Conservation (phyloP, 2,113 vertebrate genomes). For the Seriola aureovittata region DNA sequence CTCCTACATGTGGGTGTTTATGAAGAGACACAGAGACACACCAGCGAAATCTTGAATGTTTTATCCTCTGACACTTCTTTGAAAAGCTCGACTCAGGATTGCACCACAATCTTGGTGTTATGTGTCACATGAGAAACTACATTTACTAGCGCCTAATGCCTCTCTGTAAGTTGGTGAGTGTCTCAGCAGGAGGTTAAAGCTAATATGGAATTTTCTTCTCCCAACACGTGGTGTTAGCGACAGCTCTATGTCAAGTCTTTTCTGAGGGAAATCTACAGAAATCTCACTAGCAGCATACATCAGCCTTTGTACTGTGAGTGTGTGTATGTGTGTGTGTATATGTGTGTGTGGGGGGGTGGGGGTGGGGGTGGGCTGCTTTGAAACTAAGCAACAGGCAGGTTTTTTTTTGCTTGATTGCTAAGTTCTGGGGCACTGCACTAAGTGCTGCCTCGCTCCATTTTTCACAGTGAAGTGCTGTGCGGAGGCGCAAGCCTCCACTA, state of each 20-base stretch:
- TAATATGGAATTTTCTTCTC: constrained; percentile 53
- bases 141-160: constrained; percentile 29
- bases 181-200: constrained; percentile 48
- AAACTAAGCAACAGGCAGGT: constrained; percentile 70
- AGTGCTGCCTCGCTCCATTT: constrained; percentile 68
- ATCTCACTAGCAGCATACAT: constrained; percentile 30
- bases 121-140: constrained; percentile 12
- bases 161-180: constrained; percentile 20
- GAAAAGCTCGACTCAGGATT: constrained; percentile 41
- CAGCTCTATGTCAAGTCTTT: constrained; percentile 37
- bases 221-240: constrained; percentile 10
- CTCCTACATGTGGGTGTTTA: constrained; percentile 49
- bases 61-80: constrained; percentile 51
- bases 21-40: constrained; percentile 27
- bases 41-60: constrained; percentile 25
- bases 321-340: too few species aligned
- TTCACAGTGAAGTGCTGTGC: constrained; percentile 71
- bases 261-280: constrained; percentile 52
- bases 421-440: constrained; percentile 72
- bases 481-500: constrained; percentile 61
- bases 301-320: constrained; percentile 48
- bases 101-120: constrained; percentile 16
- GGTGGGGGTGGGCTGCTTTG: constrained; percentile 33
- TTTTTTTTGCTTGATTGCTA: constrained; percentile 78
- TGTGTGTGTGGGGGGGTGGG: neutral